Percentiles rank a stretch among this genome's conserved stretches.
These are phyloP conservation scores for Noctua comes DNA, from an alignment of 2,888 invertebrate genomes.

Conservation along the genomic window DNA sequence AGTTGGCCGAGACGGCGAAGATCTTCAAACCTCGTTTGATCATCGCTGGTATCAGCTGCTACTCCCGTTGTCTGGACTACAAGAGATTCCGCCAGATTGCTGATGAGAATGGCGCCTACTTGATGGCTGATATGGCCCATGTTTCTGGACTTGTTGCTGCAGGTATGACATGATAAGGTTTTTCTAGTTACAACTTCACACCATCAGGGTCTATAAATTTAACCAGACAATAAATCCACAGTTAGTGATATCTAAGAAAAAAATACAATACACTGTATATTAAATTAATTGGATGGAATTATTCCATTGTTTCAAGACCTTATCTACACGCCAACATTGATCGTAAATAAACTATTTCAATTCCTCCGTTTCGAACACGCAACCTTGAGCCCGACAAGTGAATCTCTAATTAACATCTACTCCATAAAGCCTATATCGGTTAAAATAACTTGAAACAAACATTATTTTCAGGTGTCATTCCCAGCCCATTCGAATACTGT, in stretches of 20 bases:
- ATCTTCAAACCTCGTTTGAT: slow-evolving; percentile 98
- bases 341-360: neutral
- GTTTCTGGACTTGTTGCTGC: slow-evolving; percentile 98
- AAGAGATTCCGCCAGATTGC: slow-evolving; percentile 96
- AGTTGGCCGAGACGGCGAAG: slow-evolving; percentile 94
- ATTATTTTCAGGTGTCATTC: slow-evolving; percentile 91
- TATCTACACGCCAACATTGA: neutral
- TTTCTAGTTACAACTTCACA: neutral
- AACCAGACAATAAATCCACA: neutral
- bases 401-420: neutral
- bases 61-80: slow-evolving; percentile 98
- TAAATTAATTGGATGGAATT: neutral
- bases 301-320: neutral
- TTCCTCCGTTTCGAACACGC: neutral
- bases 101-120: slow-evolving; percentile 95
- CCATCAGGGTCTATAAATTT: neutral
- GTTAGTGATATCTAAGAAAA: neutral
- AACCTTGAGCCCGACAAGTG: neutral
- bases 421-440: neutral
- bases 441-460: slow-evolving; percentile 5
- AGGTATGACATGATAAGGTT: slow-evolving; percentile 81
- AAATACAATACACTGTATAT: neutral
- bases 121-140: slow-evolving; percentile 99
- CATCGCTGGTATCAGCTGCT: slow-evolving; percentile 98
- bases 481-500: slow-evolving; percentile 97